These are phyloP conservation scores for Argentina silus DNA, from an alignment of 2,797 vertebrate genomes.

Conservation along the genomic window DNA sequence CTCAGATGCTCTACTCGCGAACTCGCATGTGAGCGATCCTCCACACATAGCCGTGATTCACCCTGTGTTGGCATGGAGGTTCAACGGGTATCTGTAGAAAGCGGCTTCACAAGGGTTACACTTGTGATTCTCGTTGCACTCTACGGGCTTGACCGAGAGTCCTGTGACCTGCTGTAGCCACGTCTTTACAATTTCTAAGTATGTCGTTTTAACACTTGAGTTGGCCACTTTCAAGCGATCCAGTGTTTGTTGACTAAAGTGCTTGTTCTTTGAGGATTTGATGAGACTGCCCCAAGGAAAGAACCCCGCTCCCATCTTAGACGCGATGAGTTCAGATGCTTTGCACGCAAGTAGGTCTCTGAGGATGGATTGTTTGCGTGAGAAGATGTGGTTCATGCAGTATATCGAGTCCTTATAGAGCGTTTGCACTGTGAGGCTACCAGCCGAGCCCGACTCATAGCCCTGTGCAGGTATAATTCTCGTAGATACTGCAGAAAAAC, in stretches of 20 bases:
- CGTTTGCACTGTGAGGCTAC: not conserved
- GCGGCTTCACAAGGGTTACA: conserved; percentile 27
- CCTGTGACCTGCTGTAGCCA: conserved; percentile 23
- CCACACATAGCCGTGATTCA: not conserved
- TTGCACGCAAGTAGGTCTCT: conserved; percentile 21
- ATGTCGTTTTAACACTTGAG: conserved; percentile 18
- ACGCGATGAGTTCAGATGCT: not conserved
- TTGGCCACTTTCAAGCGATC: not conserved
- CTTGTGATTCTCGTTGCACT: conserved; percentile 30
- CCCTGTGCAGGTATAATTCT: not conserved
- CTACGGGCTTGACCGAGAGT: not conserved
- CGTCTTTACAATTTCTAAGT: conserved; percentile 6
- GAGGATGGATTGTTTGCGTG: not conserved
- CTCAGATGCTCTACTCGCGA: too few species aligned
- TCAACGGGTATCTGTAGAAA: conserved; percentile 37
- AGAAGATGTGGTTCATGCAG: conserved; percentile 45
- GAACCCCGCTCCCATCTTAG: conserved; percentile 19
- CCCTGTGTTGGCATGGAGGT: conserved; percentile 2
- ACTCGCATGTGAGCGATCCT: not conserved
- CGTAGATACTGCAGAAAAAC: not conserved
- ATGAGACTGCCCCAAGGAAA: conserved; percentile 38
- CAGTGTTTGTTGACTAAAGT: not conserved
- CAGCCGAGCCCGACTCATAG: not conserved
- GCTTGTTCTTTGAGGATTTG: conserved; percentile 19
- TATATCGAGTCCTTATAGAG: conserved; percentile 25